Evolutionary conservation across 2,797 vertebrate species (phyloP), one percentile per base, ranked within the genome.

Genomic region (Poeciliopsis infans): DNA sequence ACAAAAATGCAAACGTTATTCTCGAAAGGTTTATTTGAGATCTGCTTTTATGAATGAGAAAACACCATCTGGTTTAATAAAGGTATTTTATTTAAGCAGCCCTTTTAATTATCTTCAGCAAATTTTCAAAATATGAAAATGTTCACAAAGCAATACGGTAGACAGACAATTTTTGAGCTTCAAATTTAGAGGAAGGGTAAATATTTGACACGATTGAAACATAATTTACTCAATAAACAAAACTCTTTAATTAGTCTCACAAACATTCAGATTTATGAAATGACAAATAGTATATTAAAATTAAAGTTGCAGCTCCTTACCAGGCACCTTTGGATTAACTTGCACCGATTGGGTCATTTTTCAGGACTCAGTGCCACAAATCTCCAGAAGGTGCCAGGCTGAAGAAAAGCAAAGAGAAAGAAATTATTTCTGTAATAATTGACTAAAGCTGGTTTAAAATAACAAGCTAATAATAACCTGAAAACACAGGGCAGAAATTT

Each of bases 271-370:
- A 13, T 53, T 49, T 73, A 36, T 71, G 41, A 45, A 15, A 45
- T 71, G 64, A 72, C 2, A 77, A 75, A 51, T 53, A 2, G 5
- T 51, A 66, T 16, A 45, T 43, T 66, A 25, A 69, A 69, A 68
- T 0, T 0, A 5, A 28, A 11, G 51, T 46, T 12, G 47, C 23
- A 59, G 55, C 45, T 79, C 92, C 95, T 96, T 94, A 99, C 98
- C 97, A 81, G 97, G 96, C 79, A 97, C 94, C 85, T 97, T 98
- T 83, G 97, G 94, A 89, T 97, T 97, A 86, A 98, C 94, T 86
- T 97, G 95, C 59, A 97, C 95, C 0, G 98, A 97, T 87, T 98
- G 97, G 86, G 97, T 96, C 98, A 99, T 99, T 82, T 95, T 97
- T 92, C 78, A 83, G 76, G 2, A 85, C 71, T 89, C 88, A 88